Base-by-base conservation (phyloP, 2,113 vertebrate species). In the Prunella fulvescens region DNA sequence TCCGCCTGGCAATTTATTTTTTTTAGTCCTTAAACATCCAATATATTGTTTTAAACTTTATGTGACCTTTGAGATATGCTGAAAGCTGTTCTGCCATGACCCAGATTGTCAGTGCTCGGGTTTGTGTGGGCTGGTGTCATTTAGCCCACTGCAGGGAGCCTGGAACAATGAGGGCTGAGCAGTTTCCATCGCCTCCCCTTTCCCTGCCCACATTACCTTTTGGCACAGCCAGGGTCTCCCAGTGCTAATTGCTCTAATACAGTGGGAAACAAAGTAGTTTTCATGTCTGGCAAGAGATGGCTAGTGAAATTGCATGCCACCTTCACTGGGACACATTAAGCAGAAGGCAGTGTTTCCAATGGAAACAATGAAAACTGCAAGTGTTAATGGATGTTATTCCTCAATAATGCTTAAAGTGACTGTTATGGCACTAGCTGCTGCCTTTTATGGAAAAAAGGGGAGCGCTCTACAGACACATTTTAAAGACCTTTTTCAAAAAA, bases 21-120 rank as follows among this genome's bases (percentile, higher is more conserved):
- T 45, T 81, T 79, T 60, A 92, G 88, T 44, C 94, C 86, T 95
- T 96, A 85, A 79, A 77, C 61, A 70, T 95, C 88, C 92, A 94
- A 91, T 97, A 61, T 97, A 96, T 95, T 97, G 89, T 94, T 97
- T 97, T 96, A 95, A 98, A 97, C 95, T 97, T 96, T 96, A 95
- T 90, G 94, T 96, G 97, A 98, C 97, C 97, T 97, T 92, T 12
- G 95, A 96, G 96, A 97, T 93, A 95, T 96, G 79, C 93, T 93
- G 94, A 94, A 97, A 97, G 71, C 92, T 83, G 51, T 86, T 97
- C 77, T 97, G 74, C 89, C 91, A 62, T 97, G 97, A 97, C 96
- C 95, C 93, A 95, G 95, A 96, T 97, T 97, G 93, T 96, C 95
- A 96, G 79, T 95, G 58, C 58, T 92, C 39, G 67, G 88, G 96